phyloP scores from a whole-genome alignment of 1,140 invertebrate genomes.

The Zophobas morio region DNA sequence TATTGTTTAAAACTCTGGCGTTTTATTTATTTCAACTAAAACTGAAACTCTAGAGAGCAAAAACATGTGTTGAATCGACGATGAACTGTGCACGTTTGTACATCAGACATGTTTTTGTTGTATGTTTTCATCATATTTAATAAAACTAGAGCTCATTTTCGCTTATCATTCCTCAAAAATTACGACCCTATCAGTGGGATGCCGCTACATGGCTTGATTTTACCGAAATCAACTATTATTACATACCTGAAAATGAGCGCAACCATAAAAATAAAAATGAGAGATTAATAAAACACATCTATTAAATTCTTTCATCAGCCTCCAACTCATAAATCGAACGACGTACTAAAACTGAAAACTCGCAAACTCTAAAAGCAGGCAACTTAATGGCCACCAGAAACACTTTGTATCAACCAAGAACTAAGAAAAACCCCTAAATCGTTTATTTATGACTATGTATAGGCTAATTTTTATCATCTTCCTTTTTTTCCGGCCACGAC shows the following conservation, averaged over 20 bases:
- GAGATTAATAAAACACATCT: slow-evolving; percentile 8
- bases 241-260: slow-evolving; percentile 22
- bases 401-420: no score
- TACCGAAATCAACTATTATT: neutral
- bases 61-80: slow-evolving; percentile 38
- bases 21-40: slow-evolving; percentile 26
- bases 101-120: slow-evolving; percentile 52
- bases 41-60: slow-evolving; percentile 35
- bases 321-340: slow-evolving; percentile 8
- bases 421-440: neutral
- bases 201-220: neutral
- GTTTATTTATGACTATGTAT: neutral
- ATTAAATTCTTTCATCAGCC: neutral
- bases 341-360: slow-evolving; percentile 13
- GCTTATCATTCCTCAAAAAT: slow-evolving; percentile 14
- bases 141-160: slow-evolving; percentile 47
- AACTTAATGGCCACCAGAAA: no score
- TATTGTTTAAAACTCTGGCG: slow-evolving; percentile 35
- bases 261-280: slow-evolving; percentile 20
- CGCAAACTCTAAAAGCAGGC: neutral
- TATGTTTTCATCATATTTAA: slow-evolving; percentile 55
- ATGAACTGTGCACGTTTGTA: slow-evolving; percentile 25
- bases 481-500: no score
- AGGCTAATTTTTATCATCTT: no score
- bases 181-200: neutral